Percentiles rank a stretch among this genome's conserved stretches.
Conservation (phyloP, 1,140 invertebrate genomes). For the Popillia japonica region DNA sequence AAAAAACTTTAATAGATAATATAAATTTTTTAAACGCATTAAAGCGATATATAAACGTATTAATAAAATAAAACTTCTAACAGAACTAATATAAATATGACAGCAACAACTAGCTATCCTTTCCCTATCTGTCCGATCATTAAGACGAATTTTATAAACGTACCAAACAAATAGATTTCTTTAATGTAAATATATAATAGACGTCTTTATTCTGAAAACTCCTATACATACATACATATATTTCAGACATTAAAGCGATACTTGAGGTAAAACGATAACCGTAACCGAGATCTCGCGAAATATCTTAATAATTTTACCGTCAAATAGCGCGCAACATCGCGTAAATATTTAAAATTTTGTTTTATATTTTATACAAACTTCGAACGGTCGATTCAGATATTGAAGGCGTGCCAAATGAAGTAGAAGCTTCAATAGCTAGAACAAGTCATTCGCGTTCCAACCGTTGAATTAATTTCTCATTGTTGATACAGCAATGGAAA, state of each 20-base stretch:
- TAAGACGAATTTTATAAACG: background rate
- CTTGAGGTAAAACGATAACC: background rate
- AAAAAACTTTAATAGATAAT: too few relatives aligned
- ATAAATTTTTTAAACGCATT: background rate
- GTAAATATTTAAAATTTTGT: slow-evolving; percentile 13
- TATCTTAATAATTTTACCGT: background rate
- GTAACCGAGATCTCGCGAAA: background rate
- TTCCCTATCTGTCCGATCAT: background rate
- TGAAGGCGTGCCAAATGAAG: background rate
- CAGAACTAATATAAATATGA: slow-evolving; percentile 8
- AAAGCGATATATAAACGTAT: background rate
- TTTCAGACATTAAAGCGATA: background rate
- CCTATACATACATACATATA: background rate
- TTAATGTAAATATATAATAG: background rate
- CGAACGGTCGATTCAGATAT: background rate
- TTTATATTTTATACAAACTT: background rate
- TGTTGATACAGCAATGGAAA: background rate
- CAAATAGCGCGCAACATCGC: background rate
- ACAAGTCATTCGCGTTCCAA: background rate
- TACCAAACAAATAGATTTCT: background rate
- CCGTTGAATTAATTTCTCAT: background rate
- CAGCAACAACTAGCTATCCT: background rate
- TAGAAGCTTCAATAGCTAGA: background rate
- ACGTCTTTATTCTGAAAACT: background rate
- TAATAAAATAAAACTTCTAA: slow-evolving; percentile 11